phyloP scores from a whole-genome alignment of 2,797 vertebrate genomes.

The Diplodus sargus region DNA sequence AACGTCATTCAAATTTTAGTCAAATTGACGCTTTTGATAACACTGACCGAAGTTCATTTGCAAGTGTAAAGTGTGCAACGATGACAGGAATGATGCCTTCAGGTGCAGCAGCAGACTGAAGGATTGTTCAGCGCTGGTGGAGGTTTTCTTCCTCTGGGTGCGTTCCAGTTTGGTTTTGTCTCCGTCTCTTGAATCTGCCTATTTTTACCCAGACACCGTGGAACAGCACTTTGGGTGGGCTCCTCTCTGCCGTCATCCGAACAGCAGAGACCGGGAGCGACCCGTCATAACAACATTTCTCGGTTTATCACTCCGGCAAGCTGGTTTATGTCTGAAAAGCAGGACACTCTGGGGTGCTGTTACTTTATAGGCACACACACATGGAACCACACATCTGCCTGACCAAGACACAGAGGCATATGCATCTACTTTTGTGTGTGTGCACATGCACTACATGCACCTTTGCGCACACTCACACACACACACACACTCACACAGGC shows the following conservation, averaged over 20 bases:
- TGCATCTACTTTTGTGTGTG: constrained; percentile 29
- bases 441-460: constrained; percentile 27
- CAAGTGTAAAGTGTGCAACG: background rate
- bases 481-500: constrained; percentile 38
- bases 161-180: constrained; percentile 16
- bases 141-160: constrained; percentile 13
- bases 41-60: background rate
- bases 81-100: constrained; percentile 9
- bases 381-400: constrained; percentile 46
- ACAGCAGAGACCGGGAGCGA: constrained; percentile 57
- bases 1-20: background rate
- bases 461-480: constrained; percentile 42
- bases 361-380: constrained; percentile 59
- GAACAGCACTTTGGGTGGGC: constrained; percentile 68
- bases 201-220: constrained; percentile 46
- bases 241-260: constrained; percentile 57
- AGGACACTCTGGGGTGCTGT: constrained; percentile 54
- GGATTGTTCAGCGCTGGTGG: constrained; percentile 5
- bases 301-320: constrained; percentile 66
- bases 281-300: constrained; percentile 72
- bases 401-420: constrained; percentile 45
- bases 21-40: background rate
- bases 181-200: constrained; percentile 27
- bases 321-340: constrained; percentile 72
- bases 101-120: background rate